phyloP scores from a whole-genome alignment of 2,113 vertebrate species.

The Enhydra lutris region DNA sequence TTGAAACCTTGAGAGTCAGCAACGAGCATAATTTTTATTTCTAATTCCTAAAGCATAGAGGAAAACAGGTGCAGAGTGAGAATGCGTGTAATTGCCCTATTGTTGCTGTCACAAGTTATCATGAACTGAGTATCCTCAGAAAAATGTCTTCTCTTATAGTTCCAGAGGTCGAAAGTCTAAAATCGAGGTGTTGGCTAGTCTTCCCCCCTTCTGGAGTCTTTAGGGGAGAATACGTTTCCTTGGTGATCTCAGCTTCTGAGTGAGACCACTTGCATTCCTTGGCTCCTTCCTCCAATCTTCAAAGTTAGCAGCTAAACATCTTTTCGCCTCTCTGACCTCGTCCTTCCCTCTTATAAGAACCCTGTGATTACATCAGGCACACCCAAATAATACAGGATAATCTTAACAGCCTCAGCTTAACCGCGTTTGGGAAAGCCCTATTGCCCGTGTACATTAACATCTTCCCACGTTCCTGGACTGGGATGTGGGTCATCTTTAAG shows the following conservation, averaged over 20 bases:
- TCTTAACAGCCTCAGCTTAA: neutral
- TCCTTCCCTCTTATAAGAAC: neutral
- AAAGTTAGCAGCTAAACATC: neutral
- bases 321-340: neutral
- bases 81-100: neutral
- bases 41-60: neutral
- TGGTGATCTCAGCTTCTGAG: neutral
- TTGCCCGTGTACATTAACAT: neutral
- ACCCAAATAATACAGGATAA: neutral
- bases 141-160: neutral
- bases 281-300: neutral
- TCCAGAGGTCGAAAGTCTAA: neutral
- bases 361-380: neutral
- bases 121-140: neutral
- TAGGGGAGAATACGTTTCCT: accelerated
- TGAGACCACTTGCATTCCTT: neutral
- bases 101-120: neutral
- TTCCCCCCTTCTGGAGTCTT: neutral
- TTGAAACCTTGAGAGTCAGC: neutral
- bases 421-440: neutral
- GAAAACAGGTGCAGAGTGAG: neutral
- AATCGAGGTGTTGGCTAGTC: neutral
- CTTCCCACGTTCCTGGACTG: neutral
- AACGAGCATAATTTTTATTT: neutral
- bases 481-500: neutral